phyloP scores from a whole-genome alignment of 2,797 vertebrate species.

The Neosilurus mollespiculum region DNA sequence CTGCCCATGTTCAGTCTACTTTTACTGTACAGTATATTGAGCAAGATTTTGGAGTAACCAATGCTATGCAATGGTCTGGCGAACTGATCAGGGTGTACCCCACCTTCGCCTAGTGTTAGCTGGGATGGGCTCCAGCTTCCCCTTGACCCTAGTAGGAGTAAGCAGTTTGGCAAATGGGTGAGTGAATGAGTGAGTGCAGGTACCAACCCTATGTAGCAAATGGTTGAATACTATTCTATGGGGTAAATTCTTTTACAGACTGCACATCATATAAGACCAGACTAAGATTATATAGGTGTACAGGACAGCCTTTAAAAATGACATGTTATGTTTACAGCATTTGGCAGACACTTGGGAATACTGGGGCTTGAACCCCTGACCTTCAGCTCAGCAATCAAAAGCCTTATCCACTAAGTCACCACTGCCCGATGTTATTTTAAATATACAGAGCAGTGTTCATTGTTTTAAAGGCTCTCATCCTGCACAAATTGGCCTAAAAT shows the following conservation, averaged over 20 bases:
- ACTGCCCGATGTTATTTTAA: not conserved
- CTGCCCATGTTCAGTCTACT: slow-evolving; percentile 24
- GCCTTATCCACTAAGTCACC: too few species aligned
- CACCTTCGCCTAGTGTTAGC: too few species aligned
- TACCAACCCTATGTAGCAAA: slow-evolving; percentile 48
- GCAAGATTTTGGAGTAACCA: slow-evolving; percentile 57
- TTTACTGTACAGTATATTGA: not conserved
- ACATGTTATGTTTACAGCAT: too few species aligned
- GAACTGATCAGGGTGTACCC: too few species aligned
- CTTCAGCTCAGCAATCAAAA: too few species aligned
- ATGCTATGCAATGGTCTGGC: too few species aligned
- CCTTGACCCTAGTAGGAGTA: too few species aligned
- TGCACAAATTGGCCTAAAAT: not conserved
- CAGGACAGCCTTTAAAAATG: too few species aligned
- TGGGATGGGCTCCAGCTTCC: too few species aligned
- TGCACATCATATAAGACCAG: not conserved
- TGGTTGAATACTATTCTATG: not conserved
- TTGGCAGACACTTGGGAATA: too few species aligned
- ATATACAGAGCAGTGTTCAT: not conserved
- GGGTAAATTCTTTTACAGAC: not conserved
- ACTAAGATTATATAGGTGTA: not conserved
- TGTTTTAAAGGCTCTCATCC: not conserved
- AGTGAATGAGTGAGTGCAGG: slow-evolving; percentile 64
- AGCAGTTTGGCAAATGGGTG: too few species aligned
- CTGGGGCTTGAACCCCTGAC: too few species aligned